These are phyloP conservation scores for Ictalurus furcatus DNA, from an alignment of 2,113 vertebrate genomes.

Conservation along the genomic window DNA sequence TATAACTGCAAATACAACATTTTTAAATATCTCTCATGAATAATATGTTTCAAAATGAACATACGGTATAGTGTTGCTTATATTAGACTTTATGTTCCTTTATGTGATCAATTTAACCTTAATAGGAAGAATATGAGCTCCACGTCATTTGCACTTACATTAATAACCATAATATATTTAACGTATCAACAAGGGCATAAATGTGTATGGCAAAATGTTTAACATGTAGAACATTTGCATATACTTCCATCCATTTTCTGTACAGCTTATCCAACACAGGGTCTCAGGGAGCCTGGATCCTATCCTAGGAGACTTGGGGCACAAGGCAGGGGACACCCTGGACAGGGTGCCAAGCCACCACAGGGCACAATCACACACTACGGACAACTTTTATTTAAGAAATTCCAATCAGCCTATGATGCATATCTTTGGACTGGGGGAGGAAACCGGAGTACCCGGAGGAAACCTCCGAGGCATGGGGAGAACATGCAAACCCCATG, in stretches of 20 bases:
- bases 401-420: no score
- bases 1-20: not conserved
- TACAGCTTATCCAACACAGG: no score
- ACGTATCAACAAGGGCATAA: conserved; percentile 43
- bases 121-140: conserved; percentile 18
- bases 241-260: conserved; percentile 28
- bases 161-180: conserved; percentile 51
- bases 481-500: no score
- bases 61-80: not conserved
- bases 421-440: no score
- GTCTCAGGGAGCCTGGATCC: no score
- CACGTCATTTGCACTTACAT: conserved; percentile 45
- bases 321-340: no score
- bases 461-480: no score
- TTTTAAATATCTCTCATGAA: not conserved
- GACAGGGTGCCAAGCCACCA: no score
- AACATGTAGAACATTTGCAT: conserved; percentile 43
- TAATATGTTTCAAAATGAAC: not conserved
- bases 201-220: conserved; percentile 49
- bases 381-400: no score
- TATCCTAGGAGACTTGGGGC: no score
- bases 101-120: not conserved
- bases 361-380: no score
- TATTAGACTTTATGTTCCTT: not conserved
- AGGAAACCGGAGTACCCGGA: no score